A percentile compares a stretch with the other conserved stretches of the same genome.
Conservation (phyloP, 2,797 vertebrate genomes). For the Sarcoramphus papa region DNA sequence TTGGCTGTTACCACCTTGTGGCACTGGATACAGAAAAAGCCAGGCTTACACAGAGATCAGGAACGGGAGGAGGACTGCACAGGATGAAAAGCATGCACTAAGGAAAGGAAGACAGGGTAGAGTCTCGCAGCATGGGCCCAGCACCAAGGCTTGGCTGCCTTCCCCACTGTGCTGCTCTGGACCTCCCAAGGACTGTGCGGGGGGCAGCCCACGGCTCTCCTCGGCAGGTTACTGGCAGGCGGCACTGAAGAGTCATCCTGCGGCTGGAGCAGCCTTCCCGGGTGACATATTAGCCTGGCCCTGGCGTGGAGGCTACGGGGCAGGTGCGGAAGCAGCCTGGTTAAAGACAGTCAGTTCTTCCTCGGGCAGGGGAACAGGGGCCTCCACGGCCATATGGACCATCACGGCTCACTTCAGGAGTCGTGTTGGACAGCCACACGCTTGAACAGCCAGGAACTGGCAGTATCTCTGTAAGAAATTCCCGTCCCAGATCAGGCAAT, state of each 20-base stretch:
- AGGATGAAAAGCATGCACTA: background rate
- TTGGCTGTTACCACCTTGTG: background rate
- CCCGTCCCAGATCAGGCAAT: too few relatives aligned
- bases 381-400: background rate
- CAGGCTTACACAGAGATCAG: background rate
- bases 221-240: background rate
- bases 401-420: too few relatives aligned
- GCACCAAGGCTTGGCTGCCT: background rate
- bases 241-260: too few relatives aligned
- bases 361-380: background rate
- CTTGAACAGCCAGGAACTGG: background rate
- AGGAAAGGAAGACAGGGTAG: background rate
- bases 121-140: too few relatives aligned
- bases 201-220: background rate
- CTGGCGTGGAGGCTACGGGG: background rate
- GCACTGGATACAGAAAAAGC: background rate
- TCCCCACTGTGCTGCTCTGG: background rate
- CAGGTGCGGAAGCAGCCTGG: background rate
- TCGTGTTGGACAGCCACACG: background rate
- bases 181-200: accelerated
- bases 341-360: background rate
- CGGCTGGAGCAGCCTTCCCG: background rate
- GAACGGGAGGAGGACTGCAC: background rate
- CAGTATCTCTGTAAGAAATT: background rate
- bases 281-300: too few relatives aligned